Evolutionary conservation across 2,888 invertebrate species (phyloP).

Genomic region (Lepidochrysops patricia): DNA sequence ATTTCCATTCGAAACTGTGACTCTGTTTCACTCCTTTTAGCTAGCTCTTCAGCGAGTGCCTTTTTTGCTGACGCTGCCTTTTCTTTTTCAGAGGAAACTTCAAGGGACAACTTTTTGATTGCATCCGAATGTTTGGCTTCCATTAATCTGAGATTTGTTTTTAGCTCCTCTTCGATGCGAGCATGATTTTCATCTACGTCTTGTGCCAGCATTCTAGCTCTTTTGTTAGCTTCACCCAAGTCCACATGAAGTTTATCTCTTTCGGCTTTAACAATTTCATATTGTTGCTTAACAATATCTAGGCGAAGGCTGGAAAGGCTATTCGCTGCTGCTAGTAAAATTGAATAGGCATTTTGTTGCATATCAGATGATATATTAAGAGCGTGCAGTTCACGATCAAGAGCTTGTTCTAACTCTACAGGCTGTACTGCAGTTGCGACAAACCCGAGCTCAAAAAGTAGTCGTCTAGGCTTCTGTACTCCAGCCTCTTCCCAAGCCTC

Average conservation of each 20-base stretch:
- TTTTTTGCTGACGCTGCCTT: conserved; percentile 75
- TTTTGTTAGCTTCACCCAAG: conserved; percentile 86
- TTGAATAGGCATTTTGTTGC: conserved; percentile 33
- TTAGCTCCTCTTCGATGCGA: conserved; percentile 84
- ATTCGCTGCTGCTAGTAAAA: conserved; percentile 77
- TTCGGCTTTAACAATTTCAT: conserved; percentile 81
- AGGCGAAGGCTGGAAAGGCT: conserved; percentile 79
- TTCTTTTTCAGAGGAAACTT: conserved; percentile 84
- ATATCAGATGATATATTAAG: conserved; percentile 26
- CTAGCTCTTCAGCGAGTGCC: conserved; percentile 78
- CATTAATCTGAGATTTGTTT: conserved; percentile 79
- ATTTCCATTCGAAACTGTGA: conserved; percentile 78
- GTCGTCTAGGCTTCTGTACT: conserved; percentile 76
- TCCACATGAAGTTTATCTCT: conserved; percentile 87
- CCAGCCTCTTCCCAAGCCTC: conserved; percentile 84
- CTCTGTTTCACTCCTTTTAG: conserved; percentile 80
- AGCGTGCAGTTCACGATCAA: conserved; percentile 78
- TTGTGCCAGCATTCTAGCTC: conserved; percentile 87
- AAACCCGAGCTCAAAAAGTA: conserved; percentile 82
- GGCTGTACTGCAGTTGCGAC: conserved; percentile 72
- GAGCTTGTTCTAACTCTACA: conserved; percentile 76
- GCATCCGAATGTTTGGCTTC: conserved; percentile 87
- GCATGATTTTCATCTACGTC: conserved; percentile 94
- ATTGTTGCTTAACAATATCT: conserved; percentile 82
- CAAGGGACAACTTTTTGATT: conserved; percentile 79